Conservation (phyloP, 2,888 invertebrate genomes). For the Brenthis hecate region DNA sequence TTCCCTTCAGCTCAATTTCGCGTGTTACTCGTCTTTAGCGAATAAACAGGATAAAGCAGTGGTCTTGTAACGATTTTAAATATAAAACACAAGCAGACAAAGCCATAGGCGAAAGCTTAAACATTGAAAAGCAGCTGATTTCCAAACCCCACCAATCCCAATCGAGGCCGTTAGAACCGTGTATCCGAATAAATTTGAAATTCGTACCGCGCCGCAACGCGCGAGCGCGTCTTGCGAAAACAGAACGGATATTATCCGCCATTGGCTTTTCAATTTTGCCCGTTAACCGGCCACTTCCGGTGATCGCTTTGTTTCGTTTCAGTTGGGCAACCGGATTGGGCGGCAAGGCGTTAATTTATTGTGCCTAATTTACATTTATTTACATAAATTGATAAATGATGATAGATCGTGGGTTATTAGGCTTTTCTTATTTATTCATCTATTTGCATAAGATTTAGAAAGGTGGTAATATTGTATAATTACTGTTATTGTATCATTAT, state of each 20-base stretch:
- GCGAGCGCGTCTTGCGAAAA: slow-evolving; percentile 78
- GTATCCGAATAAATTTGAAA: slow-evolving; percentile 55
- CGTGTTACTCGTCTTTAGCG: too few species aligned
- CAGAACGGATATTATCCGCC: slow-evolving; percentile 80
- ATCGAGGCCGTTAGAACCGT: slow-evolving; percentile 40
- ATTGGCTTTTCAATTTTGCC: slow-evolving; percentile 80
- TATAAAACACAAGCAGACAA: not conserved
- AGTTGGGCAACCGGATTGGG: slow-evolving; percentile 51
- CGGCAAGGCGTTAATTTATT: slow-evolving; percentile 41
- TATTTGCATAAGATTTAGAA: not conserved
- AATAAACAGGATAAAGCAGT: too few species aligned
- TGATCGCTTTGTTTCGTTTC: slow-evolving; percentile 61
- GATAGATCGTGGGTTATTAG: slow-evolving; percentile 3
- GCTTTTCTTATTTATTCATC: not conserved
- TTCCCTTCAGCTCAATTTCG: too few species aligned
- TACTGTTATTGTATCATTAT: too few species aligned
- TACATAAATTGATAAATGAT: slow-evolving; percentile 26
- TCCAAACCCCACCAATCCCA: slow-evolving; percentile 29
- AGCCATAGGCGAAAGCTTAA: not conserved
- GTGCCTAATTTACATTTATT: slow-evolving; percentile 33
- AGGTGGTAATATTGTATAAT: too few species aligned
- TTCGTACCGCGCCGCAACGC: slow-evolving; percentile 66
- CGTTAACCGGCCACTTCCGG: slow-evolving; percentile 78
- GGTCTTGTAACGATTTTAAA: not conserved
- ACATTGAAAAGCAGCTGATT: not conserved